A percentile compares a stretch with the other conserved stretches of the same genome.
phyloP scores from a whole-genome alignment of 1,140 invertebrate species.

The Halyomorpha halys region DNA sequence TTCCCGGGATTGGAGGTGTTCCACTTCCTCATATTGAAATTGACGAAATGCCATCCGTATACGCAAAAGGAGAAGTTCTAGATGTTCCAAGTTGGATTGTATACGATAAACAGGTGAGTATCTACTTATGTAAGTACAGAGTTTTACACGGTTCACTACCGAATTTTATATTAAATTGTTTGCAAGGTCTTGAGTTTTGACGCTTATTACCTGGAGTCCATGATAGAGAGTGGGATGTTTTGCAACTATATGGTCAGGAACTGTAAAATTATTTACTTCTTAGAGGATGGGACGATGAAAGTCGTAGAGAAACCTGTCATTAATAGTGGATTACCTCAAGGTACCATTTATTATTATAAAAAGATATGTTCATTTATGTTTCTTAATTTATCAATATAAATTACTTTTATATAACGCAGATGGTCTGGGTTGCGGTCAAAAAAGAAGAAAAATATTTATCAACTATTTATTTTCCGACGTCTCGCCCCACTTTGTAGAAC shows the following conservation, averaged over 20 bases:
- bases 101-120: slow-evolving; percentile 67
- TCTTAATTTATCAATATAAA: too few relatives aligned
- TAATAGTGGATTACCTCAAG: slow-evolving; percentile 64
- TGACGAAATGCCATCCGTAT: slow-evolving; percentile 47
- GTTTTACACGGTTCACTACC: too few relatives aligned
- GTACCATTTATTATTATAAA: slow-evolving; percentile 32
- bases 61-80: slow-evolving; percentile 52
- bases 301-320: slow-evolving; percentile 61
- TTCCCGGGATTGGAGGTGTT: slow-evolving; percentile 37
- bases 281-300: slow-evolving; percentile 88
- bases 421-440: too few relatives aligned
- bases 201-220: slow-evolving; percentile 74
- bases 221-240: slow-evolving; percentile 54
- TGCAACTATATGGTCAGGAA: slow-evolving; percentile 59
- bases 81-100: slow-evolving; percentile 71
- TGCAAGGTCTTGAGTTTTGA: slow-evolving; percentile 70
- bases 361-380: too few relatives aligned
- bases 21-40: slow-evolving; percentile 30
- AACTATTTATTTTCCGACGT: too few relatives aligned
- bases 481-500: too few relatives aligned
- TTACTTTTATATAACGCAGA: too few relatives aligned
- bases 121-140: neutral
- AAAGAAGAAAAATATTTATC: too few relatives aligned
- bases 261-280: slow-evolving; percentile 76
- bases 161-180: neutral